Conservation (phyloP, 2,113 vertebrate species). For the Oryzias javanicus region DNA sequence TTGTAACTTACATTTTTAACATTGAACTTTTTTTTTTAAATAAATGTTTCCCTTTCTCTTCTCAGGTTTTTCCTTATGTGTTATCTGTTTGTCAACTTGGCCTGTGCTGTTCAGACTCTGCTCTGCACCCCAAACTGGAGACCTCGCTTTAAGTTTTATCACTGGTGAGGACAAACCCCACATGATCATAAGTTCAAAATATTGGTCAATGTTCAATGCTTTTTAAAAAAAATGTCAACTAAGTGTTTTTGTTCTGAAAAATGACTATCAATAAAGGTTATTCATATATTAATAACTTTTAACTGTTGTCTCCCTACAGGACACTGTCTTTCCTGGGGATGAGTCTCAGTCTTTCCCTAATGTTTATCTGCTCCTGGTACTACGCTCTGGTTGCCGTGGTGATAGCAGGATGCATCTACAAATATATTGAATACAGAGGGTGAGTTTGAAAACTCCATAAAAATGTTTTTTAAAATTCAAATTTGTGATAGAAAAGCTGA, state of each 20-base stretch:
- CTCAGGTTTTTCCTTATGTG: conserved; percentile 97
- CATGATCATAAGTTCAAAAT: no score
- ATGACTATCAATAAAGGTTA: background rate
- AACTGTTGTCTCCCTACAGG: conserved; percentile 72
- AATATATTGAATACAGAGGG: conserved; percentile 98
- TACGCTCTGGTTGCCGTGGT: conserved; percentile 90
- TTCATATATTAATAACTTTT: background rate
- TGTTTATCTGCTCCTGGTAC: conserved; percentile 97
- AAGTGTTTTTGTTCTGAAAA: background rate
- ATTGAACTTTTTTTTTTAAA: background rate
- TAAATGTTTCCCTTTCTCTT: background rate
- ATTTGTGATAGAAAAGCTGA: no score
- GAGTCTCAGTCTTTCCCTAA: conserved; percentile 93
- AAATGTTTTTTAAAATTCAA: no score
- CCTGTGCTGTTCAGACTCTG: conserved; percentile 93
- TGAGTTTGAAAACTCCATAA: conserved; percentile 67
- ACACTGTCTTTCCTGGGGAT: conserved; percentile 94
- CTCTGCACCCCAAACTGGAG: conserved; percentile 94
- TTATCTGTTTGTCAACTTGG: conserved; percentile 96
- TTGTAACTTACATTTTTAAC: background rate
- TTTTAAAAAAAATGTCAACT: no score
- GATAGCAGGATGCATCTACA: conserved; percentile 94
- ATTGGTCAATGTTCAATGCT: background rate
- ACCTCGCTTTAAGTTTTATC: conserved; percentile 94
- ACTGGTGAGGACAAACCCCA: conserved; percentile 75